phyloP scores from a whole-genome alignment of 2,888 invertebrate species.

The Taenaris catops region DNA sequence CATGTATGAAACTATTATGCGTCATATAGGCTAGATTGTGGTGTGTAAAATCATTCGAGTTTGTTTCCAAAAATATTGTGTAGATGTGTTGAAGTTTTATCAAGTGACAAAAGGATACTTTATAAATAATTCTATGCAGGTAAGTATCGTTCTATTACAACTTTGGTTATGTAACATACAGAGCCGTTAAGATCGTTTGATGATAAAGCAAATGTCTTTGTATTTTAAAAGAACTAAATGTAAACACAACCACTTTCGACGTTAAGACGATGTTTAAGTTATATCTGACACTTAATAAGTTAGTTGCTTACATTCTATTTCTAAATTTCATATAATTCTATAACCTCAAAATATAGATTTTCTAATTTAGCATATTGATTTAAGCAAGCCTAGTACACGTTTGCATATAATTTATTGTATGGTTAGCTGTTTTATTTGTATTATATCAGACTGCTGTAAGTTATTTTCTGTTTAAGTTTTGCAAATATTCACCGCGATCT shows the following conservation, averaged over 20 bases:
- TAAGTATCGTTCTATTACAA: slow-evolving; percentile 37
- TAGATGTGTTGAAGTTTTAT: slow-evolving; percentile 10
- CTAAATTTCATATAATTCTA: slow-evolving; percentile 12
- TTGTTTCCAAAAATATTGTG: slow-evolving; percentile 34
- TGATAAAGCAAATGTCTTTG: slow-evolving; percentile 34
- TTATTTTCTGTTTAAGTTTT: background rate
- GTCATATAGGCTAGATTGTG: slow-evolving; percentile 38
- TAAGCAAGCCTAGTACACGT: background rate
- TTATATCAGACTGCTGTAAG: no score
- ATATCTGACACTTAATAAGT: no score
- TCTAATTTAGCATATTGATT: background rate
- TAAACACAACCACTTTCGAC: no score
- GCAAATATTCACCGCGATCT: slow-evolving; percentile 17
- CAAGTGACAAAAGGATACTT: slow-evolving; percentile 9
- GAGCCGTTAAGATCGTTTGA: slow-evolving; percentile 28
- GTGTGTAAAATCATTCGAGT: slow-evolving; percentile 45
- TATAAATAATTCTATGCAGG: slow-evolving; percentile 33
- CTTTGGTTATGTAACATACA: slow-evolving; percentile 56
- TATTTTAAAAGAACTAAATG: no score
- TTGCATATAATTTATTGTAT: no score
- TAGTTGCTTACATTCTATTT: background rate
- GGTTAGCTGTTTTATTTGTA: no score
- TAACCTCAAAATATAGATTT: slow-evolving; percentile 39
- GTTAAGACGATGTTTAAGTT: no score
- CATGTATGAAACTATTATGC: slow-evolving; percentile 40